These are phyloP conservation scores for Bubalus kerabau DNA, from an alignment of 2,113 vertebrate species.

Conservation along the genomic window DNA sequence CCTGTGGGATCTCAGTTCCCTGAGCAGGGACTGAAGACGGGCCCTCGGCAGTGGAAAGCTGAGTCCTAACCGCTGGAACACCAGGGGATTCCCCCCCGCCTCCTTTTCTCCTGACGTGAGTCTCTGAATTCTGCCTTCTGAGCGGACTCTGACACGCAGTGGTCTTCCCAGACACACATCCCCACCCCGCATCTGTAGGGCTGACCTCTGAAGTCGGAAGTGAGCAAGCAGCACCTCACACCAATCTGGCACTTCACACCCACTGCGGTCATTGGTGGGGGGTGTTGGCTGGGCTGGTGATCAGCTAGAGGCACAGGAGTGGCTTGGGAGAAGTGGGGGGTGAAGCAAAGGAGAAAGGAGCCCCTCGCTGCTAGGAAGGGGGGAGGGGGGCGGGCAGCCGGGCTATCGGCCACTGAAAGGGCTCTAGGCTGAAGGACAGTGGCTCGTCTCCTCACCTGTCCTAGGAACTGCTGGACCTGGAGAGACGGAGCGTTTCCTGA, in stretches of 20 bases:
- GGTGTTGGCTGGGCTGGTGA: not conserved
- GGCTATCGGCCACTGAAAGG: not conserved
- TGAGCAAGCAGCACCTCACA: not conserved
- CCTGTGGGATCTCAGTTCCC: not conserved
- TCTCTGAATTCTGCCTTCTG: not conserved
- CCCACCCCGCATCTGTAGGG: not conserved
- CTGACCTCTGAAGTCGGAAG: not conserved
- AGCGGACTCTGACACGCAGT: not conserved
- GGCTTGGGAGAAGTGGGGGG: not conserved
- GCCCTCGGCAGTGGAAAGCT: not conserved
- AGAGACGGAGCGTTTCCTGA: not conserved
- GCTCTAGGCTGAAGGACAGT: not conserved
- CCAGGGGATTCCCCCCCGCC: not conserved
- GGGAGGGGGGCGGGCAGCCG: not conserved
- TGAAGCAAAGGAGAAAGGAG: not conserved
- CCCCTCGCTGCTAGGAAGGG: not conserved
- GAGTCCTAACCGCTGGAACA: not conserved
- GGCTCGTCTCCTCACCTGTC: not conserved
- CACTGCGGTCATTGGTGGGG: not conserved
- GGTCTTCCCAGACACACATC: not conserved
- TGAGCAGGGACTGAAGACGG: not conserved
- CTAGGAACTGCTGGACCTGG: not conserved
- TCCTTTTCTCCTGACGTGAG: not conserved
- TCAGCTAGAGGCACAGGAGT: not conserved
- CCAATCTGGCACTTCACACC: not conserved